Base-by-base conservation (phyloP, 1,140 invertebrate species). In the Drosophila ananassae region DNA sequence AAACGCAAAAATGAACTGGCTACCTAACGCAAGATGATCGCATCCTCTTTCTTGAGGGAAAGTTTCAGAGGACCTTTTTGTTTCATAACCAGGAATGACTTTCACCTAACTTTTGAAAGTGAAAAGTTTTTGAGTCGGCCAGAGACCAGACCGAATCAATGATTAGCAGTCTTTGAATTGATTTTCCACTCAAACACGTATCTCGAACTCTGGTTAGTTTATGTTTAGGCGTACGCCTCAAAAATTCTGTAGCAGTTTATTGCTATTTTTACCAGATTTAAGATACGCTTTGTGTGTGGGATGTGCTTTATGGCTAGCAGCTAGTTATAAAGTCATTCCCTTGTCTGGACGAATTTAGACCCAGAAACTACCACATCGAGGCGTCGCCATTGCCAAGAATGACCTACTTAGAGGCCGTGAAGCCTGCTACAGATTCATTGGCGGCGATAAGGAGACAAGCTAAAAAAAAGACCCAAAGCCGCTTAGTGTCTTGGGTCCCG, bases 301-400 rank as follows among this genome's bases (percentile, higher is more conserved):
- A 13, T 32, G 59, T 17, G 30, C 48, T 58, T 80, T 77, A 84
- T 80, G 60, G 82, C 63, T 63, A 46, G 56, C 82, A 87, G 83
- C 83, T 77, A 77, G 68, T 89, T 89, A 89, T 89, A 79, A 79
- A 89, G 83, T 77, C 83, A 89, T 89, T 89, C 61, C 37, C 53
- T 46, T 62, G 47, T 64, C 63, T 67, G 47, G 17, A 44, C 46
- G 32, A 32, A 41, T 52, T 32, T 51, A 53, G 46, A 46, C 64
- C 59, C 46, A 51, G 44, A 71, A 89, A 87, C 66, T 77, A 64
- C 68, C 72, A 71, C 60, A 83, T 53, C 44, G n/a, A 51, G 24
- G 21, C 48, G 69, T 37, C 39, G 32, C 56, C 58, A 57, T 46
- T 39, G 37, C 59, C 53, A 48, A 21, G 48, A 77, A 71, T 72